Conservation (phyloP, 2,113 vertebrate genomes). For the Pitta sordida region DNA sequence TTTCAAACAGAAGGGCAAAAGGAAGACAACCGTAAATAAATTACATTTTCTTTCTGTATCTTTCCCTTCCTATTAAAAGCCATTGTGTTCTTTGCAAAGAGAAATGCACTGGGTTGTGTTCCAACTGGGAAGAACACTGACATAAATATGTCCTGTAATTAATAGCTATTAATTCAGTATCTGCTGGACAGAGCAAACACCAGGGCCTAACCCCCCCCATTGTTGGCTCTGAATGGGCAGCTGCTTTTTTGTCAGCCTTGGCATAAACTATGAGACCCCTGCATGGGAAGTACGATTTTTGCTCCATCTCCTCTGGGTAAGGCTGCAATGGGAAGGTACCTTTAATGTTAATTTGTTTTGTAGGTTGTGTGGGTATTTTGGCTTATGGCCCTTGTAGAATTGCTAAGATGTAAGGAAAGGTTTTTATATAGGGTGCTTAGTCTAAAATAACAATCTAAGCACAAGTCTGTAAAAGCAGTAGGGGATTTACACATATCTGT, state of each 20-base stretch:
- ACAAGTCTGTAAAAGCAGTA: background rate
- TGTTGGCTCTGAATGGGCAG: background rate
- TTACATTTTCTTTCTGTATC: background rate
- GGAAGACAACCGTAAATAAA: background rate
- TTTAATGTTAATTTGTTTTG: background rate
- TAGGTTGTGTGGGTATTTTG: background rate
- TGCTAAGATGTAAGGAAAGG: background rate
- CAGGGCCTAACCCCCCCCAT: background rate
- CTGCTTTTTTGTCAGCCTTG: background rate
- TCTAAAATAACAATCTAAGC: background rate
- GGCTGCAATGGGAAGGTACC: background rate
- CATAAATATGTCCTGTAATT: background rate
- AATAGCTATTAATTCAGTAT: background rate
- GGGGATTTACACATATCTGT: background rate
- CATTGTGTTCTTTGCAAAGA: background rate
- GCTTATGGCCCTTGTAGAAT: background rate
- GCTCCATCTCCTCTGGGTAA: background rate
- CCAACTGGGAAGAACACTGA: background rate
- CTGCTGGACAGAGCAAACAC: background rate
- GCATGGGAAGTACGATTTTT: background rate
- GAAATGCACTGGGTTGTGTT: background rate
- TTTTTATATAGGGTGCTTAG: background rate
- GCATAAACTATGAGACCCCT: background rate
- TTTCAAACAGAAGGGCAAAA: background rate
- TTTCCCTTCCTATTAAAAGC: background rate